phyloP scores from a whole-genome alignment of 2,888 invertebrate genomes.

The Dynastes maya region DNA sequence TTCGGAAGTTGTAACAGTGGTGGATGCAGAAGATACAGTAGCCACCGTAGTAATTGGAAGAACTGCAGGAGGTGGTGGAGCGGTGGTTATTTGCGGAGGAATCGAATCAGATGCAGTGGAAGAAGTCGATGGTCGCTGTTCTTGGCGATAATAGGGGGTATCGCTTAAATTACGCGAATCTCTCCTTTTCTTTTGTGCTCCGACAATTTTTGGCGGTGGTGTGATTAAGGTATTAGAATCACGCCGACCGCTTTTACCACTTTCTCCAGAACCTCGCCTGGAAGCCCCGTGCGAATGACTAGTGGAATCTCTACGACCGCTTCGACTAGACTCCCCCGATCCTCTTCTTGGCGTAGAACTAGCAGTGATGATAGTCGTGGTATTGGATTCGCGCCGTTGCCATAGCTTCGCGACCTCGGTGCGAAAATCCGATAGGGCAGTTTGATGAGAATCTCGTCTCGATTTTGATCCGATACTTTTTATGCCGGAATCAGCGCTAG shows the following conservation, averaged over 20 bases:
- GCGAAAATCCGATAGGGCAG: slow-evolving; percentile 77
- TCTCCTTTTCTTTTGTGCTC: slow-evolving; percentile 74
- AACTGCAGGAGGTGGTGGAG: slow-evolving; percentile 67
- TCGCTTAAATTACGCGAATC: slow-evolving; percentile 74
- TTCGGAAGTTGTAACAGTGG: slow-evolving; percentile 61
- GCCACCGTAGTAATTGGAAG: slow-evolving; percentile 67
- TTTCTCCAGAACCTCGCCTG: slow-evolving; percentile 80
- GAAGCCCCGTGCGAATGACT: slow-evolving; percentile 71
- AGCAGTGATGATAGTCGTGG: slow-evolving; percentile 72
- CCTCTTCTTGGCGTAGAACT: slow-evolving; percentile 72
- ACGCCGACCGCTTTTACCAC: slow-evolving; percentile 79
- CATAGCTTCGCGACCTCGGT: slow-evolving; percentile 83
- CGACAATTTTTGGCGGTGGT: slow-evolving; percentile 75
- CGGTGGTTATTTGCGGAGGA: slow-evolving; percentile 70
- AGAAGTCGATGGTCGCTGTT: slow-evolving; percentile 81
- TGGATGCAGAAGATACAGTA: slow-evolving; percentile 64
- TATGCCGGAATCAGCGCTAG: slow-evolving; percentile 90
- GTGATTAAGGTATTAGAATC: slow-evolving; percentile 78
- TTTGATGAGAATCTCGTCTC: slow-evolving; percentile 81
- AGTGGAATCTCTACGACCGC: slow-evolving; percentile 79
- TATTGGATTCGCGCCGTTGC: slow-evolving; percentile 77
- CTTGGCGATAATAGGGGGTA: slow-evolving; percentile 74
- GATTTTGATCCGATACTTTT: slow-evolving; percentile 80
- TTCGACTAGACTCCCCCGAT: slow-evolving; percentile 79
- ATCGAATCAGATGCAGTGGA: slow-evolving; percentile 83